These are phyloP conservation scores for Cheilosia grossa DNA, from an alignment of 2,888 invertebrate genomes.

Conservation along the genomic window DNA sequence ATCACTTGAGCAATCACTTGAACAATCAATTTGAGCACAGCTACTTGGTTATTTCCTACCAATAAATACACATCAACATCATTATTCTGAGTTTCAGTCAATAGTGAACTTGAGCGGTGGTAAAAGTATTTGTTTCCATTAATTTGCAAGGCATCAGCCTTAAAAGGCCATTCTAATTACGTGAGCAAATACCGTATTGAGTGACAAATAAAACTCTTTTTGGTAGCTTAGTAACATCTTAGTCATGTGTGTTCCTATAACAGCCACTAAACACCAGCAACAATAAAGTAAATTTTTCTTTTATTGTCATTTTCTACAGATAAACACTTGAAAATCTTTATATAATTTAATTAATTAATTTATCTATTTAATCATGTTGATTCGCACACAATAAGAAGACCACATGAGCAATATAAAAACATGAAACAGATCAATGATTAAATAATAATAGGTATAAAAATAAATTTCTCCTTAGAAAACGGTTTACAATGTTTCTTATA, in stretches of 20 bases:
- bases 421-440: not conserved
- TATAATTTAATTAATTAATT: constrained; percentile 16
- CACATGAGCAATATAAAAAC: not conserved
- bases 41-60: no score
- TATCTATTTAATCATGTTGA: constrained; percentile 7
- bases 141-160: no score
- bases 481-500: no score
- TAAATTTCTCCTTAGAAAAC: no score
- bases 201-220: not conserved
- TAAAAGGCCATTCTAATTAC: no score
- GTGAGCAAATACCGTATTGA: no score
- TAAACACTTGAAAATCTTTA: constrained; percentile 8
- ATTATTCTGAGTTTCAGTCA: no score
- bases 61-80: no score
- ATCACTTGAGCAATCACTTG: no score
- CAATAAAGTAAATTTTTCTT: not conserved
- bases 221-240: not conserved
- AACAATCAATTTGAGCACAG: no score
- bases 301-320: not conserved
- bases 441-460: not conserved
- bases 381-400: constrained; percentile 4
- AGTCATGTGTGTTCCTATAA: not conserved
- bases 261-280: not conserved
- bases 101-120: no score
- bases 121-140: no score